Evolutionary conservation across 37 sponge, comb jelly and placozoan genomes (phyloP).

Genomic region (Ianthella basta): DNA sequence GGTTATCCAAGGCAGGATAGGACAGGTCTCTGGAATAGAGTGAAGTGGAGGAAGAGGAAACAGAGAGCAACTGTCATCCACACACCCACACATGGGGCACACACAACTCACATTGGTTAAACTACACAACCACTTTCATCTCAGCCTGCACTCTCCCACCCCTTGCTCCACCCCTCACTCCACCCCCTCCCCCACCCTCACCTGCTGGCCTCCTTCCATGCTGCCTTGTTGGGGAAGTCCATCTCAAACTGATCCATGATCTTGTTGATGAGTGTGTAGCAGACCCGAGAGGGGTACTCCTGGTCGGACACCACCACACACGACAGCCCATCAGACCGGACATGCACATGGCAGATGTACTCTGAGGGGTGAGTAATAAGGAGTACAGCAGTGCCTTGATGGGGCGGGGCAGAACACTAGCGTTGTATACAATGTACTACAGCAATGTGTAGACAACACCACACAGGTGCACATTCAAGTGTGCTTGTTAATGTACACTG

Average conservation of each 20-base stretch:
- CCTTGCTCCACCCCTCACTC: not conserved
- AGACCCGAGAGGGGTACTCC: constrained; percentile 93
- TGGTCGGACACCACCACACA: constrained; percentile 89
- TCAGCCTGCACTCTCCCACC: not conserved
- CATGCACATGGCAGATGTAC: constrained; percentile 91
- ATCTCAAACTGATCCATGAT: constrained; percentile 71
- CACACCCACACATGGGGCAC: not conserved
- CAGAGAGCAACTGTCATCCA: not conserved
- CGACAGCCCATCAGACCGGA: constrained; percentile 84
- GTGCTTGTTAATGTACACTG: too few relatives aligned
- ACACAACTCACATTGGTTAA: not conserved
- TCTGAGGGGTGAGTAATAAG: constrained; percentile 50
- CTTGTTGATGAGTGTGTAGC: constrained; percentile 92
- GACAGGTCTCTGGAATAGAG: constrained; percentile 64
- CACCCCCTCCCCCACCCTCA: constrained; percentile 14
- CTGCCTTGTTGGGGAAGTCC: constrained; percentile 64
- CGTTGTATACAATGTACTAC: too few relatives aligned
- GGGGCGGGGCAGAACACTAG: too few relatives aligned
- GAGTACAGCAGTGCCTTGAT: too few relatives aligned
- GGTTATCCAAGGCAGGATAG: constrained; percentile 81
- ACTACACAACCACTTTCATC: too few relatives aligned
- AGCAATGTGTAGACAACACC: too few relatives aligned
- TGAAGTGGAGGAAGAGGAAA: too few relatives aligned
- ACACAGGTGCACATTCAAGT: too few relatives aligned
- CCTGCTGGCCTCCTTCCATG: constrained; percentile 61